Evolutionary conservation across 2,888 invertebrate species (phyloP).

Genomic region (Brenthis ino): DNA sequence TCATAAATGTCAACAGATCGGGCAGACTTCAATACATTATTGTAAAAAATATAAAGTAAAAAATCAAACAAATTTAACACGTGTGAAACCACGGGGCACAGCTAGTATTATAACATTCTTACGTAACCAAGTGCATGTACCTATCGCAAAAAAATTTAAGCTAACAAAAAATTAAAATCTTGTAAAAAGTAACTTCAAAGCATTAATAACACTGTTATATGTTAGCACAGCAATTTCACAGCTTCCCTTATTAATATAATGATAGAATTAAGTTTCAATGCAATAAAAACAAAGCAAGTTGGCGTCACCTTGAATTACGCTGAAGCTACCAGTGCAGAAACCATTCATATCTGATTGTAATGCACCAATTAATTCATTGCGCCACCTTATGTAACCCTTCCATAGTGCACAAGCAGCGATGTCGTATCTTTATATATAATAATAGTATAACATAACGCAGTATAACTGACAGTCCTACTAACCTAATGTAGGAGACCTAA

Average conservation of each 20-base stretch:
- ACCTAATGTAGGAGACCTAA: no score
- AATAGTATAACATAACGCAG: not conserved
- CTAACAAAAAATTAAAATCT: not conserved
- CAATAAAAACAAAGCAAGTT: slow-evolving; percentile 10
- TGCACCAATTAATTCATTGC: slow-evolving; percentile 62
- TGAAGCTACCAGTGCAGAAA: slow-evolving; percentile 40
- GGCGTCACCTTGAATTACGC: slow-evolving; percentile 39
- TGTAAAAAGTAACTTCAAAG: not conserved
- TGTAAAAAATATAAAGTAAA: no score
- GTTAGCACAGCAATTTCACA: not conserved
- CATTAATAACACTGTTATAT: no score
- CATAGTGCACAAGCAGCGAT: slow-evolving; percentile 6
- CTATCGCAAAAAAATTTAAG: no score
- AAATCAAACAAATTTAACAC: no score
- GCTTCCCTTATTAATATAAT: slow-evolving; percentile 4
- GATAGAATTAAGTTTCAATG: not conserved
- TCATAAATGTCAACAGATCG: no score
- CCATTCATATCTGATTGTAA: slow-evolving; percentile 61
- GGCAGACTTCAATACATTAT: no score
- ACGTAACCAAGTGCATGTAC: no score
- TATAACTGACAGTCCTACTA: no score
- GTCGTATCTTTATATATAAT: not conserved
- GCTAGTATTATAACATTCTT: no score
- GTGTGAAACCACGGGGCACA: no score
- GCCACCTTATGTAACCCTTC: slow-evolving; percentile 22